These are phyloP conservation scores for Dipodomys merriami DNA, from an alignment of 2,113 vertebrate genomes.

Conservation along the genomic window DNA sequence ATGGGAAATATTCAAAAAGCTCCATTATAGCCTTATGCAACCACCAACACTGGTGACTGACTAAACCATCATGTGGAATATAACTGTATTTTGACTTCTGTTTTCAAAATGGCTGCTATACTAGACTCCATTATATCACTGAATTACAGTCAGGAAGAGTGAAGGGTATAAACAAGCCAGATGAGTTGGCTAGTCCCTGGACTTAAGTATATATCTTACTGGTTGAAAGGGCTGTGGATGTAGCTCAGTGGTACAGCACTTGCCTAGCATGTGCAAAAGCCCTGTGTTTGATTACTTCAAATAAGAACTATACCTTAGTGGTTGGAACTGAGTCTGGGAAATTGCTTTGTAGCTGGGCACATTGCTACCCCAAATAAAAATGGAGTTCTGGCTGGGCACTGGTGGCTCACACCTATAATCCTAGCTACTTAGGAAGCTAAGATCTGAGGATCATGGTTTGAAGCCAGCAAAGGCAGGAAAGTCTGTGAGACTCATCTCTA, in stretches of 20 bases:
- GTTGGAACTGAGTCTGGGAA: constrained; percentile 40
- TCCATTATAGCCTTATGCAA: not conserved
- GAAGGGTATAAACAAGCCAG: not conserved
- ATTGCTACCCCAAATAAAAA: not conserved
- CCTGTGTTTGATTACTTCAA: too few relatives aligned
- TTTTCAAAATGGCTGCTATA: not conserved
- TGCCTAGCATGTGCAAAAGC: too few relatives aligned
- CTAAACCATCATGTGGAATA: not conserved
- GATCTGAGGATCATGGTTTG: too few relatives aligned
- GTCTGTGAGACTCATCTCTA: too few relatives aligned
- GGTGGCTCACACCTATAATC: too few relatives aligned
- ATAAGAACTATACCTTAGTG: not conserved
- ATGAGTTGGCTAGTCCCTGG: not conserved
- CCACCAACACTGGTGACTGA: not conserved
- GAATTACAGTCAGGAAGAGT: constrained; percentile 28
- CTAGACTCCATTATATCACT: not conserved
- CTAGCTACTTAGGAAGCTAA: too few relatives aligned
- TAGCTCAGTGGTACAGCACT: too few relatives aligned
- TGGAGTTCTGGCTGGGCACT: not conserved
- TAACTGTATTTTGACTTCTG: not conserved
- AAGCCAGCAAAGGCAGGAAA: too few relatives aligned
- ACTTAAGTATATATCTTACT: not conserved
- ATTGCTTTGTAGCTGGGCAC: not conserved
- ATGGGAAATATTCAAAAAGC: not conserved
- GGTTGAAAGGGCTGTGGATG: not conserved